Percentiles rank a stretch among this genome's conserved stretches.
Evolutionary conservation across 1,140 invertebrate species (phyloP).

Genomic region (Drosophila littoralis): DNA sequence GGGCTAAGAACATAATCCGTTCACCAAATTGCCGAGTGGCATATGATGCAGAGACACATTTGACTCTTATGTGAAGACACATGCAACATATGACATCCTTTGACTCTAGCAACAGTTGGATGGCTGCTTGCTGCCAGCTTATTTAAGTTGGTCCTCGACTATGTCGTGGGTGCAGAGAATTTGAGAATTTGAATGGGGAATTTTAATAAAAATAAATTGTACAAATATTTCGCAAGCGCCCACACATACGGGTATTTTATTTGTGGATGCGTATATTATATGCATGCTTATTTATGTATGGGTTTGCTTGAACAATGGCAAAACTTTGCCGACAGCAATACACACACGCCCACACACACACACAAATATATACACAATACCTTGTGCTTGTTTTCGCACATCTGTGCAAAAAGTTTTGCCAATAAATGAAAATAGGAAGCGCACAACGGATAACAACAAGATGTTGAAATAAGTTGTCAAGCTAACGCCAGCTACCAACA

Average conservation of each 20-base stretch:
- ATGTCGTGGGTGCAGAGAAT: background rate
- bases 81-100: constrained; percentile 11
- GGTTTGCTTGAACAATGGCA: constrained; percentile 45
- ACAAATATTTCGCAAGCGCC: constrained; percentile 16
- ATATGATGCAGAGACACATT: constrained; percentile 1
- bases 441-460: constrained; percentile 56
- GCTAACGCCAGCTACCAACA: constrained; percentile 43
- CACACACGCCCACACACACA: constrained; percentile 23
- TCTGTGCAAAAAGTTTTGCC: constrained; percentile 70
- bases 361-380: constrained; percentile 13
- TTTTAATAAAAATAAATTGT: constrained; percentile 27
- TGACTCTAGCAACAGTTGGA: constrained; percentile 6
- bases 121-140: background rate
- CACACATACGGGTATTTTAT: constrained; percentile 14
- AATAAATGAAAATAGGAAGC: constrained; percentile 81
- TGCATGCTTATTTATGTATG: constrained; percentile 44
- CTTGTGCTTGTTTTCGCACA: constrained; percentile 56
- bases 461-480: constrained; percentile 81
- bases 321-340: constrained; percentile 66
- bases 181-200: constrained; percentile 12
- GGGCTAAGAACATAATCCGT: constrained; percentile 41
- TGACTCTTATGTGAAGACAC: constrained; percentile 10
- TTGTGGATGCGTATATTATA: constrained; percentile 16
- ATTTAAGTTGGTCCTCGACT: constrained; percentile 5
- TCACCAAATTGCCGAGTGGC: constrained; percentile 29